Percentiles rank a stretch among this genome's conserved stretches.
phyloP scores from a whole-genome alignment of 2,113 vertebrate species.

The Gambusia affinis region DNA sequence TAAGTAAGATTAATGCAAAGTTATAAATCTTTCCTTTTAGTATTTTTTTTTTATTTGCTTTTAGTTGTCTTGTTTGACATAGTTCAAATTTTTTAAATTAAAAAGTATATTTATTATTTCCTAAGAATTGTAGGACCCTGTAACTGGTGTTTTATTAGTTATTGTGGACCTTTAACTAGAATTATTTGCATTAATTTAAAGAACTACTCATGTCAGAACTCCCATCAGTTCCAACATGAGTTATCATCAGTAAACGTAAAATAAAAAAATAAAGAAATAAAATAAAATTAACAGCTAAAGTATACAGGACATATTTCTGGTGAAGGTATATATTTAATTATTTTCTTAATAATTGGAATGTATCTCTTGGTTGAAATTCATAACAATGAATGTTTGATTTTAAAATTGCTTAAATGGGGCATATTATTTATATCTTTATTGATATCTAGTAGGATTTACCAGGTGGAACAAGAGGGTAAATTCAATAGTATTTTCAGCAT shows the following conservation, averaged over 20 bases:
- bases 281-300: too few relatives aligned
- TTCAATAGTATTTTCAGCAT: background rate
- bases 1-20: slow-evolving; percentile 21
- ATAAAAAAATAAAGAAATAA: too few relatives aligned
- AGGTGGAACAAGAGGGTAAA: slow-evolving; percentile 29
- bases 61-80: background rate
- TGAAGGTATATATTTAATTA: background rate
- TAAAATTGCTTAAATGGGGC: background rate
- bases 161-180: background rate
- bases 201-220: too few relatives aligned
- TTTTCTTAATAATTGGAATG: background rate
- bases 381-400: background rate
- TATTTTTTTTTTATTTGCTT: background rate
- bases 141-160: background rate
- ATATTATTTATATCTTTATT: background rate
- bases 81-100: background rate
- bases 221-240: too few relatives aligned
- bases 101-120: background rate
- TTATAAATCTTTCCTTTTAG: background rate
- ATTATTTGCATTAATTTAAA: background rate
- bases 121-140: background rate
- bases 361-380: background rate
- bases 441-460: background rate
- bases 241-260: too few relatives aligned
- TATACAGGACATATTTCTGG: background rate